Evolutionary conservation across 1,140 invertebrate species (phyloP).

Genomic region (Paralvinella palmiformis): DNA sequence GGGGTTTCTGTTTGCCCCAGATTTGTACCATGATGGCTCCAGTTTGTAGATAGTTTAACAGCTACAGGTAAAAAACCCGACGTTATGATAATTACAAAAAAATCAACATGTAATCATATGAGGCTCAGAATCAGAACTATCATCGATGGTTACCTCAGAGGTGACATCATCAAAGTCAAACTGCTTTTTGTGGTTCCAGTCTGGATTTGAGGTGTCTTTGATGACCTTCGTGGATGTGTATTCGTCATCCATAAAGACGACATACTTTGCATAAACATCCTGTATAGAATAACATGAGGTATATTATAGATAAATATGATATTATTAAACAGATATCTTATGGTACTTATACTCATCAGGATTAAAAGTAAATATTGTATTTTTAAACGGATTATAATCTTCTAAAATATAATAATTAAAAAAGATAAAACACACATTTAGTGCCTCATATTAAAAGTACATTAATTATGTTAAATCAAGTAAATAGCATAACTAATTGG

Average conservation of each 20-base stretch:
- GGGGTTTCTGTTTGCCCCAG: slow-evolving; percentile 53
- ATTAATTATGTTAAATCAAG: too few species aligned
- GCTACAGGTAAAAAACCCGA: slow-evolving; percentile 28
- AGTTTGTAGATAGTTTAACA: slow-evolving; percentile 53
- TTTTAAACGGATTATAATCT: not conserved
- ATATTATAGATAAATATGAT: not conserved
- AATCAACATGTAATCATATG: not conserved
- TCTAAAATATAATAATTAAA: not conserved
- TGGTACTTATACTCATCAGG: slow-evolving; percentile 15
- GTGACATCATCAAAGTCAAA: slow-evolving; percentile 50
- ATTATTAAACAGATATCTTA: not conserved
- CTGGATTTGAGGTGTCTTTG: slow-evolving; percentile 53
- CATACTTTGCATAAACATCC: slow-evolving; percentile 52
- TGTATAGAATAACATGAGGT: slow-evolving; percentile 20
- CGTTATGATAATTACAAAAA: not conserved
- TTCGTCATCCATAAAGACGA: slow-evolving; percentile 52
- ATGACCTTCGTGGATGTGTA: slow-evolving; percentile 50
- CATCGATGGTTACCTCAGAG: slow-evolving; percentile 40
- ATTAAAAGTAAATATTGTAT: slow-evolving; percentile 43
- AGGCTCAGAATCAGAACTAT: not conserved
- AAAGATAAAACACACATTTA: too few species aligned
- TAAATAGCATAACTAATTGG: too few species aligned
- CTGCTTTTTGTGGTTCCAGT: slow-evolving; percentile 54
- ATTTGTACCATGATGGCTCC: slow-evolving; percentile 53
- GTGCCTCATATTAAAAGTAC: too few species aligned